A percentile compares a stretch with the other conserved stretches of the same genome.
phyloP scores from a whole-genome alignment of 2,888 invertebrate genomes.

The Siphonodentalium dalli region DNA sequence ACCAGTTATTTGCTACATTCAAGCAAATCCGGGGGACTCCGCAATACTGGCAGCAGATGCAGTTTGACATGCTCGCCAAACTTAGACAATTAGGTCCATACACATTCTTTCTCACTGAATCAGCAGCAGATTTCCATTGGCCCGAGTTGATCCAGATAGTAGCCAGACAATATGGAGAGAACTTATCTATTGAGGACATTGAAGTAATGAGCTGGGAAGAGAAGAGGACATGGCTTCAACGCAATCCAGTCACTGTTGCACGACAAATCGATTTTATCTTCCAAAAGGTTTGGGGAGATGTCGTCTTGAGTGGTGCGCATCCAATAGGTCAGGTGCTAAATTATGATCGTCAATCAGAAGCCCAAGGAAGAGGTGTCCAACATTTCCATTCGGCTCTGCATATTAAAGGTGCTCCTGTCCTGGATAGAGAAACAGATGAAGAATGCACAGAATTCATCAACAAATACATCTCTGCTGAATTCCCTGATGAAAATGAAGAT shows the following conservation, averaged over 20 bases:
- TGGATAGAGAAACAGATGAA: slow-evolving; percentile 22
- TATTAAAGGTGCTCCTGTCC: slow-evolving; percentile 20
- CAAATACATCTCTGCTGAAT: slow-evolving; percentile 1
- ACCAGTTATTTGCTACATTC: slow-evolving; percentile 20
- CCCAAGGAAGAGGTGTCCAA: slow-evolving; percentile 26
- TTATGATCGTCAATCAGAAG: slow-evolving; percentile 27
- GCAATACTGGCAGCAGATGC: slow-evolving; percentile 26
- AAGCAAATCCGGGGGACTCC: slow-evolving; percentile 19
- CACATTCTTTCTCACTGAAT: slow-evolving; percentile 28
- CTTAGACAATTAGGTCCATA: slow-evolving; percentile 27
- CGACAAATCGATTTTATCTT: slow-evolving; percentile 31
- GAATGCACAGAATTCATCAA: slow-evolving; percentile 16
- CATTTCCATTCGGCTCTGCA: slow-evolving; percentile 29
- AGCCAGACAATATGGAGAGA: slow-evolving; percentile 10
- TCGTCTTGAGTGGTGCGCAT: slow-evolving; percentile 22
- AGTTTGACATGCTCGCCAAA: slow-evolving; percentile 25
- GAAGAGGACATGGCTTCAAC: slow-evolving; percentile 19
- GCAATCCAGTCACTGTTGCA: slow-evolving; percentile 28
- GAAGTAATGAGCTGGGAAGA: not conserved
- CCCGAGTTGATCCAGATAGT: slow-evolving; percentile 23
- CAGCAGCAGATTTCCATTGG: slow-evolving; percentile 31
- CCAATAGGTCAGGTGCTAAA: slow-evolving; percentile 27
- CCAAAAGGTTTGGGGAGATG: slow-evolving; percentile 21
- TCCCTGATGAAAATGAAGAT: slow-evolving; percentile 8
- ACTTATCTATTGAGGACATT: not conserved